phyloP scores from a whole-genome alignment of 2,113 vertebrate species.

The Oryctolagus cuniculus region mOryCun1.1 NC_091443.1:65637001-65637500 shows the following conservation, averaged over 20 bases:
- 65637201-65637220: constrained; percentile 23
- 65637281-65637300: not conserved
- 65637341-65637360: not conserved
- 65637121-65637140: too few species aligned
- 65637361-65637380: constrained; percentile 37
- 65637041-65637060: too few species aligned
- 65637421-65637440: constrained; percentile 43
- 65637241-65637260: constrained; percentile 9
- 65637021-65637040: too few species aligned
- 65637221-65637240: not conserved
- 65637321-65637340: constrained; percentile 13
- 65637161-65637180: not conserved
- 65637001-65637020: too few species aligned
- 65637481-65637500: too few species aligned
- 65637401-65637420: constrained; percentile 48
- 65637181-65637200: constrained; percentile 43
- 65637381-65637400: constrained; percentile 7
- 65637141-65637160: too few species aligned
- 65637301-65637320: not conserved
- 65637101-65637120: too few species aligned
- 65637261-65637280: constrained; percentile 30
- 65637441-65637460: not conserved
- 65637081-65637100: too few species aligned
- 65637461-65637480: too few species aligned
- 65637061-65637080: too few species aligned